These are phyloP conservation scores for Rana temporaria DNA, from an alignment of 2,113 vertebrate species.

Conservation along the genomic window DNA sequence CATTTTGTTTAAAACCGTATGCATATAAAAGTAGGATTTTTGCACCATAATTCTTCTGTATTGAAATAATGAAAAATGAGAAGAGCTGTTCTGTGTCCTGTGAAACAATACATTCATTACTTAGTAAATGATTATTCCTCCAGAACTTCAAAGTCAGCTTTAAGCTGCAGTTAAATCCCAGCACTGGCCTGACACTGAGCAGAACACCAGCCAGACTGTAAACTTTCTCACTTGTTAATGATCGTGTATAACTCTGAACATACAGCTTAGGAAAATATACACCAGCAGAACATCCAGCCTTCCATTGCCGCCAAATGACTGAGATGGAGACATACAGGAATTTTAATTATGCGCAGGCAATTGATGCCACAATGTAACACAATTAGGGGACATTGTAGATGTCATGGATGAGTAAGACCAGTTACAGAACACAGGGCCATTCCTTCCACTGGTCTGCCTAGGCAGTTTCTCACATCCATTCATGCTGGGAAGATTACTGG, in stretches of 20 bases:
- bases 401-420: slow-evolving; percentile 9
- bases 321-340: neutral
- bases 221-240: neutral
- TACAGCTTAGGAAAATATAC: neutral
- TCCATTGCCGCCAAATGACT: neutral
- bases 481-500: slow-evolving; percentile 31
- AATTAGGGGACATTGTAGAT: slow-evolving; percentile 21
- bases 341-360: slow-evolving; percentile 27
- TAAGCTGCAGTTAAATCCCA: slow-evolving; percentile 20
- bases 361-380: slow-evolving; percentile 6
- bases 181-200: slow-evolving; percentile 20
- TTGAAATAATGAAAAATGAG: neutral
- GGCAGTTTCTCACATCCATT: slow-evolving; percentile 12
- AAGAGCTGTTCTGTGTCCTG: neutral
- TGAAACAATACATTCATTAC: slow-evolving; percentile 7
- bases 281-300: neutral
- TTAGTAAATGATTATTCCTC: neutral
- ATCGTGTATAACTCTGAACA: slow-evolving; percentile 5
- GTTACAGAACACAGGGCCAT: neutral
- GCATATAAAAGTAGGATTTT: too few species aligned
- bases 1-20: too few species aligned
- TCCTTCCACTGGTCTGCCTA: neutral
- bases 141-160: slow-evolving; percentile 10
- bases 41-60: too few species aligned
- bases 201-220: neutral